phyloP scores from a whole-genome alignment of 2,797 vertebrate genomes.

The Lepus oiostolus region DNA sequence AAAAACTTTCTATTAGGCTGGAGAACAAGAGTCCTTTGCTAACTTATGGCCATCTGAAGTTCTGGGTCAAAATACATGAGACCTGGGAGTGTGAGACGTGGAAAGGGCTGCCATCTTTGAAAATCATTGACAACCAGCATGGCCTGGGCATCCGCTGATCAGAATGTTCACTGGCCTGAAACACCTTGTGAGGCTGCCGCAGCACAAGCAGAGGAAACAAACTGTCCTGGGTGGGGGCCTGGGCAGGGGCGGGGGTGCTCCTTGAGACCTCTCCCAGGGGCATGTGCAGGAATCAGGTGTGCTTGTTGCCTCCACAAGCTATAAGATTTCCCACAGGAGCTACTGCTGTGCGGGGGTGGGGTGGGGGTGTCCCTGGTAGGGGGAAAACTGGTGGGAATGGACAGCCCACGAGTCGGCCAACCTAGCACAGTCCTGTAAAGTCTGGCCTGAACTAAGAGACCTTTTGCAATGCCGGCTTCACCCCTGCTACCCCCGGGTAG shows the following conservation, averaged over 20 bases:
- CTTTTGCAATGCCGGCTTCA: conserved; percentile 35
- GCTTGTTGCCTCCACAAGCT: background rate
- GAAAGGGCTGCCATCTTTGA: background rate
- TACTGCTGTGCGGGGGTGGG: background rate
- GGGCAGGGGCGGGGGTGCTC: background rate
- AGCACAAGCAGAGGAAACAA: background rate
- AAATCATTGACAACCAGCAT: conserved; percentile 17
- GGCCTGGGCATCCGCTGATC: background rate
- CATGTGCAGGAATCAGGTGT: conserved; percentile 12
- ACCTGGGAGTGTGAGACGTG: background rate
- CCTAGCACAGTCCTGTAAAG: background rate
- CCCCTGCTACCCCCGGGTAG: background rate
- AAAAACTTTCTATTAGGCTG: background rate
- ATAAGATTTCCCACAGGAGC: background rate
- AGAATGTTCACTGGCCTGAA: background rate
- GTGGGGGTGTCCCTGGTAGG: background rate
- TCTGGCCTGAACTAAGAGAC: background rate
- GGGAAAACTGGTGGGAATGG: background rate
- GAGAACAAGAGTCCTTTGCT: background rate
- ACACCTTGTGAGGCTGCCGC: background rate
- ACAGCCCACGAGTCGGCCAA: background rate
- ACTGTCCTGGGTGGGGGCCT: background rate
- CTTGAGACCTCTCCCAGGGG: background rate
- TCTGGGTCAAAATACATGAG: background rate
- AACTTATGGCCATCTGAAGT: background rate